These are phyloP conservation scores for Tricholaema leucomelas DNA, from an alignment of 2,113 vertebrate genomes.

Conservation along the genomic window DNA sequence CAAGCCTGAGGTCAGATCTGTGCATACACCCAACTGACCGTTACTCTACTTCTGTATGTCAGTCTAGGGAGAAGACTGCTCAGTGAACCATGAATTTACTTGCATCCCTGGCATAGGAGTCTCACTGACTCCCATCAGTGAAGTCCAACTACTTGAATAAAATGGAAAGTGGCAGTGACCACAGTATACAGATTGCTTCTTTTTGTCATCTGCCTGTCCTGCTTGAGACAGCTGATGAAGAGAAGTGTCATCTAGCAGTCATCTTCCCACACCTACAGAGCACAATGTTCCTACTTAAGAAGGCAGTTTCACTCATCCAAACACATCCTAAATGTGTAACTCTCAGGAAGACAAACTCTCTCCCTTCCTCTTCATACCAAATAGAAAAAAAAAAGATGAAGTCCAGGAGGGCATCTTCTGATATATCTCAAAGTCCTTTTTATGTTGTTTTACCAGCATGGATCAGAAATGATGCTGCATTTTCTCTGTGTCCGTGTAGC, in stretches of 20 bases:
- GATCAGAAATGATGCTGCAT: neutral
- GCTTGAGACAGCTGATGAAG: neutral
- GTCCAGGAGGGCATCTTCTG: neutral
- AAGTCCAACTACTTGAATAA: neutral
- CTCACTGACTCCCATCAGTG: neutral
- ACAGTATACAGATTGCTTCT: neutral
- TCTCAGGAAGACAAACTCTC: neutral
- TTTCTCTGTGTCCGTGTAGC: neutral
- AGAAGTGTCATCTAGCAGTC: neutral
- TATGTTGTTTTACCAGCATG: neutral
- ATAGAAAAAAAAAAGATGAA: neutral
- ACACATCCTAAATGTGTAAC: neutral
- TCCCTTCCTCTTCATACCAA: neutral
- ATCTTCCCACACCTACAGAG: slow-evolving; percentile 14
- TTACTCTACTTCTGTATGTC: neutral
- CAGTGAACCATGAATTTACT: neutral
- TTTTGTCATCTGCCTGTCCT: neutral
- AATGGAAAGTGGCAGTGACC: neutral
- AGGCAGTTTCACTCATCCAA: slow-evolving; percentile 5
- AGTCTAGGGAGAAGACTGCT: neutral
- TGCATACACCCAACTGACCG: neutral
- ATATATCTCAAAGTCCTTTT: neutral
- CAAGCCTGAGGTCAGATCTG: neutral
- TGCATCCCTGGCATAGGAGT: neutral
- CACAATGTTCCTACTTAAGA: neutral